phyloP scores from a whole-genome alignment of 2,113 vertebrate species.

The Neomonachus schauinslandi region DNA sequence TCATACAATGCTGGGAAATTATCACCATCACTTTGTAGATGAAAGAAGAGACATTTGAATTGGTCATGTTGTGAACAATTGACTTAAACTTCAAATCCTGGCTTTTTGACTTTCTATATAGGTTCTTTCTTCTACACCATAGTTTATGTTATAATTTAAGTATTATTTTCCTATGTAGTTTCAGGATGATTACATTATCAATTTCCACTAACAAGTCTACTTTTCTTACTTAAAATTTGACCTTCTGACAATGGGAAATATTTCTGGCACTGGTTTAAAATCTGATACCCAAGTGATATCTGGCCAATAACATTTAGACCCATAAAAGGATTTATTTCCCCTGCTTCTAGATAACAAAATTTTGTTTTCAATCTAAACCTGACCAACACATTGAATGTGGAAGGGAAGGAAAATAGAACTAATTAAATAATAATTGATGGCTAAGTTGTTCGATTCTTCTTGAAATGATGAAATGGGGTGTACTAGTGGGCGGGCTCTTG shows the following conservation, averaged over 20 bases:
- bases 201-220: constrained; percentile 13
- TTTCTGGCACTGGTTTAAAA: constrained; percentile 48
- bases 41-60: neutral
- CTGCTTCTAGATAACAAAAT: neutral
- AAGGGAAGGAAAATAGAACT: neutral
- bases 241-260: neutral
- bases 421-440: constrained; percentile 63
- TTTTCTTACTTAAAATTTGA: neutral
- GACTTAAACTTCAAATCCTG: neutral
- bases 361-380: constrained; percentile 17
- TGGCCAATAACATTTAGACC: constrained; percentile 33
- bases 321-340: neutral
- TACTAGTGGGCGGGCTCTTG: constrained; percentile 39
- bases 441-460: constrained; percentile 45
- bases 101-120: neutral
- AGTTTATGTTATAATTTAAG: neutral
- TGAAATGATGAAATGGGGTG: constrained; percentile 64
- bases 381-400: neutral
- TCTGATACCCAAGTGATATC: neutral
- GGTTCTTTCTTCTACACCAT: neutral
- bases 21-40: neutral
- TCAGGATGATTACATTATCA: neutral
- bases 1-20: neutral
- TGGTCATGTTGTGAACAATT: neutral
- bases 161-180: neutral